Conservation (phyloP, 2,797 vertebrate species). For the Thamnophis elegans region DNA sequence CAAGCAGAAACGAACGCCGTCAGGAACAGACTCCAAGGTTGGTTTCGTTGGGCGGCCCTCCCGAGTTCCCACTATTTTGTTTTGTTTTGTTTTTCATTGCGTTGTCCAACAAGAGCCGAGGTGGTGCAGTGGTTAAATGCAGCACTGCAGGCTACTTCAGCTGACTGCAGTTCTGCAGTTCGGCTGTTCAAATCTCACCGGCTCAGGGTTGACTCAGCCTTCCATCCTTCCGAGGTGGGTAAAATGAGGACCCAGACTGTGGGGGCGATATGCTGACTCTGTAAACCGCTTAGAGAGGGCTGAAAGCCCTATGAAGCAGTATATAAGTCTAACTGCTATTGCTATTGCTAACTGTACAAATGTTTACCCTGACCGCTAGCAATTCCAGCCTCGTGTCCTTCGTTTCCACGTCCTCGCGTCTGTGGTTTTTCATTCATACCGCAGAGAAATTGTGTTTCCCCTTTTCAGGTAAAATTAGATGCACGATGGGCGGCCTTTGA, state of each 20-base stretch:
- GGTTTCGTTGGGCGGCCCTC: background rate
- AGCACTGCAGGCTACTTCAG: too few species aligned
- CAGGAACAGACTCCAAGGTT: constrained; percentile 72
- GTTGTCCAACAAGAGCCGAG: too few species aligned
- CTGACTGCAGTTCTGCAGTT: too few species aligned
- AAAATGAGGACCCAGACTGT: too few species aligned
- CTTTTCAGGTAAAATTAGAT: background rate
- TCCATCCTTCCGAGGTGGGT: too few species aligned
- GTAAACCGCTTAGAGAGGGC: too few species aligned
- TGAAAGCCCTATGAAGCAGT: too few species aligned
- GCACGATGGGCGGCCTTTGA: background rate
- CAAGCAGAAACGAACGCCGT: constrained; percentile 71
- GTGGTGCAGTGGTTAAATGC: too few species aligned
- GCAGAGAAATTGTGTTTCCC: background rate
- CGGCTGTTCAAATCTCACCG: too few species aligned
- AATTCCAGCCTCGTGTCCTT: background rate
- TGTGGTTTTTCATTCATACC: background rate
- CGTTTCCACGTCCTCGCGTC: background rate
- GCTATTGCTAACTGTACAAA: background rate
- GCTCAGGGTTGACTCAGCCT: too few species aligned
- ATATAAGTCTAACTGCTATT: too few species aligned
- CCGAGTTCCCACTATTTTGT: background rate
- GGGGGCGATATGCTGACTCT: too few species aligned
- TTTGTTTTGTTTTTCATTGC: background rate
- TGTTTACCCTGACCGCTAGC: background rate